Conservation (phyloP, 2,113 vertebrate species). For the Anser brachyrhynchus region DNA sequence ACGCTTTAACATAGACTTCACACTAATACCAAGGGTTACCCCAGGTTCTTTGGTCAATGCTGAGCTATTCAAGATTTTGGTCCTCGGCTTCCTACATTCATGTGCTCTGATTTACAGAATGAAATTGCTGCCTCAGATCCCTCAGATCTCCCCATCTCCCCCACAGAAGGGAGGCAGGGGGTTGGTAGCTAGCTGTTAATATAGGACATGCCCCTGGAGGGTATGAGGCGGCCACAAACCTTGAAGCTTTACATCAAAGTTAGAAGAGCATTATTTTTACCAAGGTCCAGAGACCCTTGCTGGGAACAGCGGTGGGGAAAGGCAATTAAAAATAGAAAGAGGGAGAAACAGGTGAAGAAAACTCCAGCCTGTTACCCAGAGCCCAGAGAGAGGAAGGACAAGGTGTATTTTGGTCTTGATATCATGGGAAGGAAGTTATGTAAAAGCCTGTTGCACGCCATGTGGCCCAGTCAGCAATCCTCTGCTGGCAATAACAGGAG, state of each 20-base stretch:
- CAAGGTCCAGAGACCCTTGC: not conserved
- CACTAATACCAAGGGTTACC: not conserved
- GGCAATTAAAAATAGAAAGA: not conserved
- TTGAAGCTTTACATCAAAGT: not conserved
- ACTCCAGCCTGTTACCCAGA: not conserved
- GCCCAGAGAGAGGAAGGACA: not conserved
- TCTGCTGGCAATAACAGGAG: not conserved
- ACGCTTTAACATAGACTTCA: not conserved
- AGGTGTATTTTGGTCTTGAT: not conserved
- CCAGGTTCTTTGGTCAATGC: not conserved
- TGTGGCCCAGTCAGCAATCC: too few relatives aligned
- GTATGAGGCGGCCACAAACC: not conserved
- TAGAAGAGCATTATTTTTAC: not conserved
- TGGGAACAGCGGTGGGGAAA: not conserved
- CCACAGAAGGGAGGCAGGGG: not conserved
- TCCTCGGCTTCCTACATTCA: not conserved
- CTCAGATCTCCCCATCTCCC: not conserved
- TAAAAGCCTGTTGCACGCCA: not conserved
- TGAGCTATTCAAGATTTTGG: not conserved
- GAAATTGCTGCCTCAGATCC: not conserved
- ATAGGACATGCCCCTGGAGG: accelerated
- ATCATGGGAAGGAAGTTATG: not conserved
- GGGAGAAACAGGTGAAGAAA: not conserved
- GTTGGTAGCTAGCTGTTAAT: not conserved
- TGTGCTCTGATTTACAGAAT: not conserved